Percentiles rank a stretch among this genome's conserved stretches.
Evolutionary conservation across 2,888 invertebrate genomes (phyloP).

Genomic region (Ctena decussata): DNA sequence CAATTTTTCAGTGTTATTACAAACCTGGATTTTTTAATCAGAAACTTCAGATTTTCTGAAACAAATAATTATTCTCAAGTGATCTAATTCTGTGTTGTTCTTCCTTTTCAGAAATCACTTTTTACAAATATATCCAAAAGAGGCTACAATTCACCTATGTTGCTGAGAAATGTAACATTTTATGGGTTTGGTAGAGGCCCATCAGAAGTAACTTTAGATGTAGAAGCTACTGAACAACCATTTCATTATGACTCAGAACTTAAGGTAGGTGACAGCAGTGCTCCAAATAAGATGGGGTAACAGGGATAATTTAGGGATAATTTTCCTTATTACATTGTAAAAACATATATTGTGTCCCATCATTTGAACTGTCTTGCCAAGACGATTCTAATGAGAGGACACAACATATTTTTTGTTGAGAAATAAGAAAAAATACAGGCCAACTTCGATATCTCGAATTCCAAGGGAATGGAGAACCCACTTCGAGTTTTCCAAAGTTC

Average conservation of each 20-base stretch:
- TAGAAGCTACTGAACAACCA: neutral
- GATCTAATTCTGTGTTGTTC: neutral
- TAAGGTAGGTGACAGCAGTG: slow-evolving; percentile 48
- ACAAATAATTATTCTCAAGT: neutral
- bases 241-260: slow-evolving; percentile 50
- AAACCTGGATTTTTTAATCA: neutral
- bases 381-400: no score
- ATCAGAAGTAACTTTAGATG: slow-evolving; percentile 58
- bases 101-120: slow-evolving; percentile 28
- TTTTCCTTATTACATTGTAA: neutral
- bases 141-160: slow-evolving; percentile 40
- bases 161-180: slow-evolving; percentile 63
- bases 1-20: neutral
- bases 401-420: neutral
- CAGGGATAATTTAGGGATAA: no score
- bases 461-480: no score
- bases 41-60: neutral
- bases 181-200: slow-evolving; percentile 63
- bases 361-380: neutral
- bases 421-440: neutral
- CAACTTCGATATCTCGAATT: neutral
- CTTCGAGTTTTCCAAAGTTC: no score
- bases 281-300: neutral
- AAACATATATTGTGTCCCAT: neutral
- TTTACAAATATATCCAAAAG: neutral